phyloP scores from a whole-genome alignment of 2,888 invertebrate species.

The Rhamnusium bicolor region DNA sequence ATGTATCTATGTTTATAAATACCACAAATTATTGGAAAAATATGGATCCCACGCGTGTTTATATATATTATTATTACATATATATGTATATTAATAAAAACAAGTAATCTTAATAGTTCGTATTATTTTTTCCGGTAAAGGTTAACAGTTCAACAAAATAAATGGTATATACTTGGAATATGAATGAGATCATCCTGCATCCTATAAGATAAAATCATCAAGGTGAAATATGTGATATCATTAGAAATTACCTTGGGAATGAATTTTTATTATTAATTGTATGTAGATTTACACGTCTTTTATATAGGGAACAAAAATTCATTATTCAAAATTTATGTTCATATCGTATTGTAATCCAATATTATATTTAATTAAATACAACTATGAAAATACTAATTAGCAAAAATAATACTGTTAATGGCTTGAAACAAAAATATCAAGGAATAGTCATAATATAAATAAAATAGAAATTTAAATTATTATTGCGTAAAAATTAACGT shows the following conservation, averaged over 20 bases:
- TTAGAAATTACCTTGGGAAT: constrained; percentile 27
- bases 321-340: neutral
- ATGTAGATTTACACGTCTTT: constrained; percentile 16
- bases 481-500: no score
- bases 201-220: constrained; percentile 27
- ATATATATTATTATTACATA: neutral
- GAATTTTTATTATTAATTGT: constrained; percentile 17
- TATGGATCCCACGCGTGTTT: no score
- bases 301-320: neutral
- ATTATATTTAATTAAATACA: neutral
- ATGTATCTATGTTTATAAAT: no score
- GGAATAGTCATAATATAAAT: neutral
- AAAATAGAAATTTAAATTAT: neutral
- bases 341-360: neutral
- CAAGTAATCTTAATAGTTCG: neutral
- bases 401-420: neutral
- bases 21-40: no score
- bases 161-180: constrained; percentile 15
- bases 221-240: constrained; percentile 28
- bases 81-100: neutral
- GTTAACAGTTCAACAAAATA: constrained; percentile 24
- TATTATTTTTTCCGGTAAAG: constrained; percentile 1
- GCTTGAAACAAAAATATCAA: neutral
- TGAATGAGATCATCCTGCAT: constrained; percentile 31
- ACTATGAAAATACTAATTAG: neutral